A percentile compares a stretch with the other conserved stretches of the same genome.
Conservation (phyloP, 1,140 invertebrate species). For the Augochlora pura region DNA sequence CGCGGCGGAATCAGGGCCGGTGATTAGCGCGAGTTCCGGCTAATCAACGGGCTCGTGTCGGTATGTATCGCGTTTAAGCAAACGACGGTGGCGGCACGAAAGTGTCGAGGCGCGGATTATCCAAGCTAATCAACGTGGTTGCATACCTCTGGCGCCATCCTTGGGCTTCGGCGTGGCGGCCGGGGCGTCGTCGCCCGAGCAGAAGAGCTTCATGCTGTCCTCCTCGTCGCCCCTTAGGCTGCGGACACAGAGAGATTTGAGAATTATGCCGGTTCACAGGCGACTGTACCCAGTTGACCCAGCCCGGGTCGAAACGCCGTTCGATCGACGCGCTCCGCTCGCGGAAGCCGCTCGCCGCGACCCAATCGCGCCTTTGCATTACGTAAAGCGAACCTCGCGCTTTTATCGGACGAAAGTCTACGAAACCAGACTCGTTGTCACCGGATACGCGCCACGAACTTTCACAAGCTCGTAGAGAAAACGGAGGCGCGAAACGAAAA, state of each 20-base stretch:
- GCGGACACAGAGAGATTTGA: constrained; percentile 46
- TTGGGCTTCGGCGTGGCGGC: constrained; percentile 12
- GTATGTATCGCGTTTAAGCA: not conserved
- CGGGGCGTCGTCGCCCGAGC: constrained; percentile 29
- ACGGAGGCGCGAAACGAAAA: no score
- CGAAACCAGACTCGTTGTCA: no score
- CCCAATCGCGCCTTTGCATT: constrained; percentile 11
- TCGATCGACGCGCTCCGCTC: not conserved
- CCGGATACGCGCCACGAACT: no score
- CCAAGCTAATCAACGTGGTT: not conserved
- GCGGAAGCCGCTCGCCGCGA: not conserved
- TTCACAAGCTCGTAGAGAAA: not conserved
- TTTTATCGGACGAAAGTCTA: not conserved
- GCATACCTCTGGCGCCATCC: constrained; percentile 25
- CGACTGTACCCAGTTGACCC: not conserved
- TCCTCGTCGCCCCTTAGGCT: constrained; percentile 47
- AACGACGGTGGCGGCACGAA: not conserved
- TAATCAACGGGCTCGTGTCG: constrained; percentile 9
- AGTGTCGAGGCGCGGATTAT: not conserved
- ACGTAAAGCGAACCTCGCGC: not conserved
- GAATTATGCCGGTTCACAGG: constrained; percentile 15
- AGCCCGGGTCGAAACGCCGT: not conserved
- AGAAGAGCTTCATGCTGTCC: constrained; percentile 53
- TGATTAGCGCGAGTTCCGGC: constrained; percentile 26
- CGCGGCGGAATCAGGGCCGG: not conserved